Evolutionary conservation across 1,140 invertebrate genomes (phyloP).

Genomic region (Parasteatoda tepidariorum): DNA sequence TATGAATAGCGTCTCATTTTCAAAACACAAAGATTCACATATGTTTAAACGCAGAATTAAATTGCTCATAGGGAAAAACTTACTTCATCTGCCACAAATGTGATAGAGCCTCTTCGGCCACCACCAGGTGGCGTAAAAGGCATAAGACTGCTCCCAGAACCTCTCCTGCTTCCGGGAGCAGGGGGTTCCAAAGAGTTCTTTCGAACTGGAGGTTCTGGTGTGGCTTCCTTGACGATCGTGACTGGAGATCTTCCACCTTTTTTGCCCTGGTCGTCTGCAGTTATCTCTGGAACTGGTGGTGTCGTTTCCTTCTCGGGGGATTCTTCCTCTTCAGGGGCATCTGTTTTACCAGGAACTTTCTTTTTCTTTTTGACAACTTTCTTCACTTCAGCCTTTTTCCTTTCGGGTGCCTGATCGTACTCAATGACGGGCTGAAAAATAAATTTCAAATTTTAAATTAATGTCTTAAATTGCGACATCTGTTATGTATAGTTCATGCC

Average conservation of each 20-base stretch:
- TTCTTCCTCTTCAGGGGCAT: slow-evolving; percentile 45
- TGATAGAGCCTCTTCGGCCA: slow-evolving; percentile 60
- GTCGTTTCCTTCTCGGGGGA: slow-evolving; percentile 64
- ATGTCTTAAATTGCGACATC: no score
- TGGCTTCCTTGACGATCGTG: slow-evolving; percentile 62
- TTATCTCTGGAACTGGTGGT: slow-evolving; percentile 13
- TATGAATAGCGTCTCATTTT: no score
- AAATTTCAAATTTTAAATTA: not conserved
- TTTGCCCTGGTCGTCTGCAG: slow-evolving; percentile 11
- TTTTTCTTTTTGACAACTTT: slow-evolving; percentile 55
- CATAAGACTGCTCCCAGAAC: slow-evolving; percentile 13
- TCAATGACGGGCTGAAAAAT: slow-evolving; percentile 61
- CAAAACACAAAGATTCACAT: no score
- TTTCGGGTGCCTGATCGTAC: slow-evolving; percentile 12
- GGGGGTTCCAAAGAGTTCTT: slow-evolving; percentile 45
- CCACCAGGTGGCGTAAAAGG: slow-evolving; percentile 9
- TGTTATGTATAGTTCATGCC: no score
- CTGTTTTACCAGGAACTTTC: slow-evolving; percentile 34
- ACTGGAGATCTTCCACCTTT: slow-evolving; percentile 30
- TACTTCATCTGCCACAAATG: slow-evolving; percentile 80
- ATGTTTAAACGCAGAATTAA: no score
- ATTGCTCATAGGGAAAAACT: no score
- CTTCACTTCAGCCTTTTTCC: slow-evolving; percentile 61
- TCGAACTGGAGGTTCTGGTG: slow-evolving; percentile 57
- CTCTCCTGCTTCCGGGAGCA: slow-evolving; percentile 60